Evolutionary conservation across 2,888 invertebrate genomes (phyloP).

Genomic region (Sphinx pinastri): DNA sequence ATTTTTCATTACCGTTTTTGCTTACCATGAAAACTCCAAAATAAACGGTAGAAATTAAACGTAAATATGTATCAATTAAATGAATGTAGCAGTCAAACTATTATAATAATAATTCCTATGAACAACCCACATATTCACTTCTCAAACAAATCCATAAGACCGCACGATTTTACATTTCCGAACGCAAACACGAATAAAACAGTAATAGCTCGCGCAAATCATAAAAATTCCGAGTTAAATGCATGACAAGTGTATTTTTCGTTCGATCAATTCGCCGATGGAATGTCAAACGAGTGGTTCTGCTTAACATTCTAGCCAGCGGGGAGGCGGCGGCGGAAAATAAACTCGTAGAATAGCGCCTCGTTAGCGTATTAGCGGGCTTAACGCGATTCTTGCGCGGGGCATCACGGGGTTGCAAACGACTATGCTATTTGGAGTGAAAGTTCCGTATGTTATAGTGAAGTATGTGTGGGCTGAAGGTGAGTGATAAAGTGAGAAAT

Average conservation of each 20-base stretch:
- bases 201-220: slow-evolving; percentile 35
- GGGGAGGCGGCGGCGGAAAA: slow-evolving; percentile 44
- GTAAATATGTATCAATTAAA: too few species aligned
- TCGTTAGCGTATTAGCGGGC: slow-evolving; percentile 66
- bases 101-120: not conserved
- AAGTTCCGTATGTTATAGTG: not conserved
- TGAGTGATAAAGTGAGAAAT: too few species aligned
- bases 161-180: not conserved
- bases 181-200: slow-evolving; percentile 18
- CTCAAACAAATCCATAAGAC: not conserved
- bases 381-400: slow-evolving; percentile 41
- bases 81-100: too few species aligned
- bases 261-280: slow-evolving; percentile 64
- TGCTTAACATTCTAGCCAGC: slow-evolving; percentile 53
- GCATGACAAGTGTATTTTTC: slow-evolving; percentile 79
- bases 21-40: too few species aligned
- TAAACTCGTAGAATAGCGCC: slow-evolving; percentile 59
- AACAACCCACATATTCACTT: not conserved
- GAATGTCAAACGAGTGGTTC: slow-evolving; percentile 62
- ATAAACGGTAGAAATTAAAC: too few species aligned
- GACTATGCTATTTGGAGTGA: not conserved
- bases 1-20: too few species aligned
- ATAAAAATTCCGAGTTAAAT: slow-evolving; percentile 70
- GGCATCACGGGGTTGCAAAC: not conserved
- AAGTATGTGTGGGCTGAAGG: too few species aligned